These are phyloP conservation scores for Austrofundulus limnaeus DNA, from an alignment of 2,113 vertebrate genomes.

Conservation along the genomic window DNA sequence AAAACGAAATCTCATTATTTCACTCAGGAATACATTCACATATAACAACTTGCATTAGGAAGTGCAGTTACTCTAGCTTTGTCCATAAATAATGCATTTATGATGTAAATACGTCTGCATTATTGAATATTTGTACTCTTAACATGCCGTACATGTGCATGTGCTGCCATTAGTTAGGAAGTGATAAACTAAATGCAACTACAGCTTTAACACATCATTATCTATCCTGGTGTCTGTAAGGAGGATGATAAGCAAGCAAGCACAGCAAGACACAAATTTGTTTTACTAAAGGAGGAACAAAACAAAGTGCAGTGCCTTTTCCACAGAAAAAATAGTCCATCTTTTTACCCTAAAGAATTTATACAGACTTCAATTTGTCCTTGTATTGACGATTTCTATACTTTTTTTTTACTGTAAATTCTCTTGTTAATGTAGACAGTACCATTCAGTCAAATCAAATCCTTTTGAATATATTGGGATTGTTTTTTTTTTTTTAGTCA, in stretches of 20 bases:
- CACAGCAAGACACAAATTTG: slow-evolving; percentile 1
- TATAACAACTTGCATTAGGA: background rate
- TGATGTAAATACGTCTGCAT: background rate
- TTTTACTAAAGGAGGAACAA: no score
- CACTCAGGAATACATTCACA: background rate
- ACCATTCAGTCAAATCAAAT: no score
- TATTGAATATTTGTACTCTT: background rate
- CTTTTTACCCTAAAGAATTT: no score
- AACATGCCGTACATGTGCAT: background rate
- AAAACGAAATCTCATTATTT: slow-evolving; percentile 5
- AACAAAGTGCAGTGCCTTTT: no score
- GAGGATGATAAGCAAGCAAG: background rate
- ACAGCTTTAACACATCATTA: background rate
- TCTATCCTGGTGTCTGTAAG: no score
- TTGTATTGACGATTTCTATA: no score
- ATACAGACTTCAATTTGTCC: no score
- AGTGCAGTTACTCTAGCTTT: background rate
- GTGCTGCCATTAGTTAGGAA: background rate
- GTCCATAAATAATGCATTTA: background rate
- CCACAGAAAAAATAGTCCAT: no score
- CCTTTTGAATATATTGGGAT: no score
- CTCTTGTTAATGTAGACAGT: no score
- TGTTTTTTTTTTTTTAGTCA: no score
- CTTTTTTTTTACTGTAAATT: no score
- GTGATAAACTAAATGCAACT: background rate